Evolutionary conservation across 2,113 vertebrate genomes (phyloP), one percentile per base, ranked within the genome.

Genomic region (Ptyas mucosa): DNA sequence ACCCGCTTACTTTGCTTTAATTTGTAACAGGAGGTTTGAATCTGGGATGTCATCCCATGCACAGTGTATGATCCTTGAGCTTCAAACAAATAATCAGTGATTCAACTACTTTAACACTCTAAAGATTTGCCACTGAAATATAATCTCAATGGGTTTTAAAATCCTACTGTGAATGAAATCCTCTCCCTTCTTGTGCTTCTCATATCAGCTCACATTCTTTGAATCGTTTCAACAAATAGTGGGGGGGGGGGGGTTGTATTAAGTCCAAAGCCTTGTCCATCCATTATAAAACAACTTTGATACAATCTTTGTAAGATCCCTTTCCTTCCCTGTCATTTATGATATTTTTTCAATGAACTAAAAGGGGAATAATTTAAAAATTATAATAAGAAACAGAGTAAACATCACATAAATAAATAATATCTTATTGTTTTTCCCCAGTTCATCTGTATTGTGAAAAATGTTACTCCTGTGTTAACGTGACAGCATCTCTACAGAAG

Each of bases 291-390:
- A 39, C 61, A 0, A 46, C 64, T 89, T 81, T 95, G 91, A 52
- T 94, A 69, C 91, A 90, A 94, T 85, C 87, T 81, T 81, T 90
- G 53, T 93, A 96, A 95, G 34, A 96, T 94, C 85, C 90, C 90
- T 93, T 95, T 95, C 43, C 91, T 90, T 86, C 95, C 94, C 54
- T 94, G 94, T 95, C 26, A 91, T 57, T 92, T 8, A 3, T 85
- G 49, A 94, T 93, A 18, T 39, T 39, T 92, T 2, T 39, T 49
- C 2, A 90, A 91, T 43, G 93, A 23, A 39, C 2, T 46, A 61
- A 58, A 69, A 9, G 23, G 0, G 85, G 86, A 53, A 91, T 92
- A 85, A 5, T 2, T 15, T 43, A 39, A n/a, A 93, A 95, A 95
- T 69, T n/a, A 34, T 69, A n/a, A n/a, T n/a, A n/a, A 54, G 29